These are phyloP conservation scores for Drosophila borborema DNA, from an alignment of 2,888 invertebrate genomes.

Conservation along the genomic window DNA sequence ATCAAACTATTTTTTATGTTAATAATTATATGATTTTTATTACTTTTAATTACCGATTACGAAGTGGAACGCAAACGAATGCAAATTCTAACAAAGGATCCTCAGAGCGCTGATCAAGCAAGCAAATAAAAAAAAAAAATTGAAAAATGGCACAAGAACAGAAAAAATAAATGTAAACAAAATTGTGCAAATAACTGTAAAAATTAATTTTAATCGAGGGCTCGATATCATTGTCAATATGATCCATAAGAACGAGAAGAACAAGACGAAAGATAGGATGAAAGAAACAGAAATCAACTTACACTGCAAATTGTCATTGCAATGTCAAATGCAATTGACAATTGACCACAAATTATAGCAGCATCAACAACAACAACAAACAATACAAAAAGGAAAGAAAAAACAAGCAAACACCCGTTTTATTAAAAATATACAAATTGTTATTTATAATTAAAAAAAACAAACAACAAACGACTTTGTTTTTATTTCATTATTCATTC, in stretches of 20 bases:
- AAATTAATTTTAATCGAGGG: constrained; percentile 42
- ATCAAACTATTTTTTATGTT: constrained; percentile 70
- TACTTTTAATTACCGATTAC: constrained; percentile 41
- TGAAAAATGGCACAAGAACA: constrained; percentile 17
- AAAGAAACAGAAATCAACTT: constrained; percentile 25
- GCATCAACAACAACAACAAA: constrained; percentile 49
- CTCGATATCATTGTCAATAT: constrained; percentile 48
- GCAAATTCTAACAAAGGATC: constrained; percentile 65
- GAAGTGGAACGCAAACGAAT: constrained; percentile 67
- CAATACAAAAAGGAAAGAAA: constrained; percentile 8
- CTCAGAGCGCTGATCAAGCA: constrained; percentile 58
- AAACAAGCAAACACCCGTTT: constrained; percentile 62
- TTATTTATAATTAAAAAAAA: constrained; percentile 84
- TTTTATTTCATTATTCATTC: constrained; percentile 67
- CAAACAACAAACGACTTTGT: constrained; percentile 70
- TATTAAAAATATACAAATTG: constrained; percentile 84
- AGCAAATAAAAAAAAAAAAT: constrained; percentile 31
- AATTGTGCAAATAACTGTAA: constrained; percentile 40
- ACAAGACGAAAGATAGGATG: background rate
- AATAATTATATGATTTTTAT: constrained; percentile 57
- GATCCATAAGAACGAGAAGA: constrained; percentile 30
- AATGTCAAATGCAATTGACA: constrained; percentile 52
- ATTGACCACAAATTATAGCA: constrained; percentile 57
- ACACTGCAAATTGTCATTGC: constrained; percentile 47
- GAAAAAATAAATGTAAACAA: constrained; percentile 11